Evolutionary conservation across 1,140 invertebrate genomes (phyloP).

Genomic region (Leptinotarsa texana): DNA sequence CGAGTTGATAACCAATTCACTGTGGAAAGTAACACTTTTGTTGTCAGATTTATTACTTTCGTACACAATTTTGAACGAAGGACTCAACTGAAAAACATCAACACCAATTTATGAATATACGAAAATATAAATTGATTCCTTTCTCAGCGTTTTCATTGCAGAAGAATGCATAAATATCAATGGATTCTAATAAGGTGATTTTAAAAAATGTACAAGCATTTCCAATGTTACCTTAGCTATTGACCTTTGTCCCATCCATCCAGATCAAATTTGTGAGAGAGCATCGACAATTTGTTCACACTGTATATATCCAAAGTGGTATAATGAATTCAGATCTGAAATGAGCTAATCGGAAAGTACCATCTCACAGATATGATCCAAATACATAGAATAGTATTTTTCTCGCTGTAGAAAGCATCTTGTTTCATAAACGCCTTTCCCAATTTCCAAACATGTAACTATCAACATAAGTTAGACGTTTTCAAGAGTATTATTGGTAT

Average conservation of each 20-base stretch:
- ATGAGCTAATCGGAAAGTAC: too few relatives aligned
- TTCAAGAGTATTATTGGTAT: too few relatives aligned
- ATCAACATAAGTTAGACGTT: not conserved
- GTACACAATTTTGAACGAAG: too few relatives aligned
- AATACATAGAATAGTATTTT: conserved; percentile 33
- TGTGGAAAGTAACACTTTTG: too few relatives aligned
- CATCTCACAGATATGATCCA: conserved; percentile 35
- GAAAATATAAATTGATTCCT: conserved; percentile 48
- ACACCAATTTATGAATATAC: not conserved
- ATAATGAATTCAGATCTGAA: too few relatives aligned
- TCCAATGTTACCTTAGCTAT: conserved; percentile 58
- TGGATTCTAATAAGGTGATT: conserved; percentile 44
- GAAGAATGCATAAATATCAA: conserved; percentile 35
- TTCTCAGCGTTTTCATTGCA: conserved; percentile 37
- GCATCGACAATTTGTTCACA: not conserved
- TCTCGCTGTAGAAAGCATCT: conserved; percentile 43
- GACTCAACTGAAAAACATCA: not conserved
- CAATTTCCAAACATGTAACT: not conserved
- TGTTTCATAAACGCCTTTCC: conserved; percentile 28
- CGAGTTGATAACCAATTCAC: too few relatives aligned
- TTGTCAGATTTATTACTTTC: too few relatives aligned
- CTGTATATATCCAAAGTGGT: too few relatives aligned
- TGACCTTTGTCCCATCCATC: conserved; percentile 33
- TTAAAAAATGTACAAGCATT: conserved; percentile 50
- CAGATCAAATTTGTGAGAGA: conserved; percentile 46